Evolutionary conservation across 2,113 vertebrate genomes (phyloP).

Genomic region (Nestor notabilis): DNA sequence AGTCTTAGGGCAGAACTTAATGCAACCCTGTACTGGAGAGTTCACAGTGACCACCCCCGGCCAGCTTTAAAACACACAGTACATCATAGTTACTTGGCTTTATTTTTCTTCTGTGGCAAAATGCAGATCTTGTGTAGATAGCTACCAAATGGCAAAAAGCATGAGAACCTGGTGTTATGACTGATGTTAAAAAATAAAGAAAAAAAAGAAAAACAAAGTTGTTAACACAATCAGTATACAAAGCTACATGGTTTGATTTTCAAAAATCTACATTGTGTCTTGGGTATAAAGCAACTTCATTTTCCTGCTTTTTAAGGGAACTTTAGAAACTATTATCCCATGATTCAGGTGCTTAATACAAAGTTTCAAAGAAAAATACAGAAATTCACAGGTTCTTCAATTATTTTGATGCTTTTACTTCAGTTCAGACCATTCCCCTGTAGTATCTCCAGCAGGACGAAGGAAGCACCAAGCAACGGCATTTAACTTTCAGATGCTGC

Average conservation of each 20-base stretch:
- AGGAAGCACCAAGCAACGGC: not conserved
- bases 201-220: not conserved
- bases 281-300: not conserved
- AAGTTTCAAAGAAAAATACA: not conserved
- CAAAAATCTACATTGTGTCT: not conserved
- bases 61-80: not conserved
- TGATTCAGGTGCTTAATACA: not conserved
- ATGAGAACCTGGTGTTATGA: not conserved
- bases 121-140: not conserved
- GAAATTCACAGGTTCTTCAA: not conserved
- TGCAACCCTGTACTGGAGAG: rapidly evolving
- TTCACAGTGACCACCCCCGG: not conserved
- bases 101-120: not conserved
- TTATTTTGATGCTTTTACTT: not conserved
- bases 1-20: not conserved
- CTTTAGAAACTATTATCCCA: not conserved
- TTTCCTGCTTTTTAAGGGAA: not conserved
- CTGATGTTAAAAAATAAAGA: not conserved
- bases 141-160: not conserved
- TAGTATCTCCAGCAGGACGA: not conserved
- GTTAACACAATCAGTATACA: rapidly evolving
- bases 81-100: not conserved
- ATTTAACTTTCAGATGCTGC: not conserved
- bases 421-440: not conserved
- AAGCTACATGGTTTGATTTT: not conserved